These are phyloP conservation scores for Catalaphyllia jardinei DNA, from an alignment of 64 coral and sea anemone genomes.

Conservation along the genomic window DNA sequence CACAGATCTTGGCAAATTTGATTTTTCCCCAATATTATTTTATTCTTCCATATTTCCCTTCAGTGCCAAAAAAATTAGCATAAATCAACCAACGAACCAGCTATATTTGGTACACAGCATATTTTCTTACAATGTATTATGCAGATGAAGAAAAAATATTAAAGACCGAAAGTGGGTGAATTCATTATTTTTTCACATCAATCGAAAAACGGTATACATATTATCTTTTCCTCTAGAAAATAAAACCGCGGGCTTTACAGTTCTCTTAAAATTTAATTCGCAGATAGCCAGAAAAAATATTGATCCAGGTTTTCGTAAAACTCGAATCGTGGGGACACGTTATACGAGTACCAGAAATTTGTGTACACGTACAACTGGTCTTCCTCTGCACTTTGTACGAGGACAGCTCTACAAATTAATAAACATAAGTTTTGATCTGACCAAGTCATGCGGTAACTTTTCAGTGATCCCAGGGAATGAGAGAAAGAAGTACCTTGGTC, in stretches of 20 bases:
- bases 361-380: slow-evolving; percentile 9
- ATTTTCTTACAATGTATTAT: slow-evolving; percentile 10
- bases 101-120: background rate
- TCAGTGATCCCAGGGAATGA: too few relatives aligned
- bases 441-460: too few relatives aligned
- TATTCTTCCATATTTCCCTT: background rate
- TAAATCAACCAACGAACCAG: background rate
- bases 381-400: slow-evolving; percentile 3
- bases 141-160: background rate
- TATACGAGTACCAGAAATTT: background rate
- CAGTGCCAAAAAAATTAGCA: background rate
- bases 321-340: background rate
- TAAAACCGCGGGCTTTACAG: background rate
- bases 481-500: background rate
- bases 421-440: slow-evolving; percentile 6
- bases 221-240: background rate
- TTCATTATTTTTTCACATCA: background rate
- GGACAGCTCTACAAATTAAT: background rate
- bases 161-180: background rate
- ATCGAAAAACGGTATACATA: background rate
- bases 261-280: background rate
- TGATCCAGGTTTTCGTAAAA: background rate
- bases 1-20: background rate
- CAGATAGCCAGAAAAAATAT: too few relatives aligned
- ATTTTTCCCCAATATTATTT: background rate